These are phyloP conservation scores for Pipra filicauda DNA, from an alignment of 2,113 vertebrate species.

Conservation along the genomic window DNA sequence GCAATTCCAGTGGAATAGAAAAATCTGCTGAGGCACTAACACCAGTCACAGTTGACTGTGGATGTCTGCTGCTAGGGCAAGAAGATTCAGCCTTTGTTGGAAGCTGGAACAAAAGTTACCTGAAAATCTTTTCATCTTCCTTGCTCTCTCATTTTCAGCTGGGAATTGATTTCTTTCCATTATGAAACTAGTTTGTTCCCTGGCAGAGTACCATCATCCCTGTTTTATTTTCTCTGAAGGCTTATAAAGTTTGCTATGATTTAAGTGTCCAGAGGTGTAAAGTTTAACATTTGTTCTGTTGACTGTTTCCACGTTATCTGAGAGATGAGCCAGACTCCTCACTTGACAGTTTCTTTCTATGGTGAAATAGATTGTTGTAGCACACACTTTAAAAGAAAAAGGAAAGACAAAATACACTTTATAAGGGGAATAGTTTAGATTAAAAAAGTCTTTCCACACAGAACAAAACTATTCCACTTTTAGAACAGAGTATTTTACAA, in stretches of 20 bases:
- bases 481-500: background rate
- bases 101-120: slow-evolving; percentile 20
- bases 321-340: slow-evolving; percentile 41
- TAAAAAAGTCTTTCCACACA: background rate
- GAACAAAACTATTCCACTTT: background rate
- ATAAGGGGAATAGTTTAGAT: background rate
- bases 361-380: background rate
- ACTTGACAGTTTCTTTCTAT: background rate
- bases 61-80: background rate
- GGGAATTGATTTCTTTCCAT: background rate
- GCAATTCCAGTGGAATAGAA: background rate
- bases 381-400: background rate
- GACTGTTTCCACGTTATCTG: slow-evolving; percentile 61
- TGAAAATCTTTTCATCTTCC: slow-evolving; percentile 54
- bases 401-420: background rate
- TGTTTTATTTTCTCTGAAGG: background rate
- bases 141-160: background rate
- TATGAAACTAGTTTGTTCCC: background rate
- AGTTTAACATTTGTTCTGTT: slow-evolving; percentile 68
- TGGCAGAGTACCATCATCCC: slow-evolving; percentile 43
- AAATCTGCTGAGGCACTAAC: background rate
- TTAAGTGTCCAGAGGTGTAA: slow-evolving; percentile 72
- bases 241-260: slow-evolving; percentile 66
- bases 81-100: background rate
- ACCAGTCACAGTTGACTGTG: background rate